Conservation (phyloP, 2,113 vertebrate species). For the Archocentrus centrarchus region DNA sequence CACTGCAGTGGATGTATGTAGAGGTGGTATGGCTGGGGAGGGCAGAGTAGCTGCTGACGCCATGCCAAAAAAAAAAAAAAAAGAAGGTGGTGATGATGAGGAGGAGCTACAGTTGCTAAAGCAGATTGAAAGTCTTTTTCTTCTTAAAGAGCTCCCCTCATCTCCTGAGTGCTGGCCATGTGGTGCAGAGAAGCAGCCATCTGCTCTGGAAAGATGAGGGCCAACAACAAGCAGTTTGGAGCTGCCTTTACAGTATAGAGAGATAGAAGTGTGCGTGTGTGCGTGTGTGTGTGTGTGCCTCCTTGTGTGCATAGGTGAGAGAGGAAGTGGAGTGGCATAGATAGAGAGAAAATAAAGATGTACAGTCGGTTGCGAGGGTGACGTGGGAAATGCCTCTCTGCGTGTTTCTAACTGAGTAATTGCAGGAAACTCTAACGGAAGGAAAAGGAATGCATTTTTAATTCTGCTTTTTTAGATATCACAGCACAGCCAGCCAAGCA, state of each 20-base stretch:
- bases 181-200: slow-evolving; percentile 73
- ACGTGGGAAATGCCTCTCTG: slow-evolving; percentile 27
- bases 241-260: slow-evolving; percentile 41
- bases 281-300: not conserved
- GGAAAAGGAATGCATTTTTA: slow-evolving; percentile 58
- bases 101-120: slow-evolving; percentile 65
- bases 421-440: slow-evolving; percentile 60
- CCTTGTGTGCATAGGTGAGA: slow-evolving; percentile 14
- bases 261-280: not conserved
- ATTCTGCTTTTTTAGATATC: slow-evolving; percentile 50
- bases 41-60: slow-evolving; percentile 21
- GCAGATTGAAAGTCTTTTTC: slow-evolving; percentile 79
- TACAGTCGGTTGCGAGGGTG: not conserved
- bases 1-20: not conserved
- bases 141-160: slow-evolving; percentile 71
- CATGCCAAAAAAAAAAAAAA: slow-evolving; percentile 10
- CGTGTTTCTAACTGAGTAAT: slow-evolving; percentile 50
- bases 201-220: slow-evolving; percentile 71
- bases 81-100: slow-evolving; percentile 26
- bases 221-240: slow-evolving; percentile 54
- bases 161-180: slow-evolving; percentile 71
- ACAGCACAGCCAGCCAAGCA: slow-evolving; percentile 49
- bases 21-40: not conserved
- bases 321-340: slow-evolving; percentile 10
- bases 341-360: slow-evolving; percentile 27